Evolutionary conservation across 1,140 invertebrate species (phyloP), one percentile per base, ranked within the genome.

Genomic region (Diuraphis noxia): DNA sequence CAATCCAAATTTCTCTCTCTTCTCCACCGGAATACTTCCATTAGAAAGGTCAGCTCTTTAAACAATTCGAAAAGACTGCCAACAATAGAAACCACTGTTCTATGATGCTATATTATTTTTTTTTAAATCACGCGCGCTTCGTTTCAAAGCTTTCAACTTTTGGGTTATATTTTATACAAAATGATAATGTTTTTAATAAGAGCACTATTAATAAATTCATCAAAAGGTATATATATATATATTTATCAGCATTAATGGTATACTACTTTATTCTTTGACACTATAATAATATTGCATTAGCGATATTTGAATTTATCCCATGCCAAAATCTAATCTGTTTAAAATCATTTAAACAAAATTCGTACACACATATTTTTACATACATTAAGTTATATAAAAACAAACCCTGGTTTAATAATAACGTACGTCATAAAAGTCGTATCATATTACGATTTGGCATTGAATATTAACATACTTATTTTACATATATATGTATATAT

Each of bases 391-490:
- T 40, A 56, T 63, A 85, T 52, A 87, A 88, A 38, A 38, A 63
- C 36, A 52, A 49, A 36, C 43, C 36, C 84, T 4, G 52, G 36
- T 49, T 38, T 91, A 91, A 81, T 81, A 91, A 91, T 91, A 91
- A 90, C 52, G 13, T 79, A 46, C 2, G 10, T 79, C 41, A 46
- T 40, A 63, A 36, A 25, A 40, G 17, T 36, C 36, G 21, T 91
- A 82, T 91, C 89, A 91, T 38, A 81, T 91, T 91, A 91, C 89
- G 19, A 52, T 81, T 91, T 91, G 89, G 89, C 89, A 91, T 81
- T 46, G 88, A 43, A 79, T 82, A 38, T 43, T 77, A 49, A 79
- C 43, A 38, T 40, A 38, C 40, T n/a, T n/a, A 72, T 91, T 90
- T 90, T 79, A 43, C 34, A 23, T n/a, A n/a, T n/a, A n/a, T n/a